A percentile compares a stretch with the other conserved stretches of the same genome.
These are phyloP conservation scores for Glaucidium brasilianum DNA, from an alignment of 2,113 vertebrate species.

Conservation along the genomic window DNA sequence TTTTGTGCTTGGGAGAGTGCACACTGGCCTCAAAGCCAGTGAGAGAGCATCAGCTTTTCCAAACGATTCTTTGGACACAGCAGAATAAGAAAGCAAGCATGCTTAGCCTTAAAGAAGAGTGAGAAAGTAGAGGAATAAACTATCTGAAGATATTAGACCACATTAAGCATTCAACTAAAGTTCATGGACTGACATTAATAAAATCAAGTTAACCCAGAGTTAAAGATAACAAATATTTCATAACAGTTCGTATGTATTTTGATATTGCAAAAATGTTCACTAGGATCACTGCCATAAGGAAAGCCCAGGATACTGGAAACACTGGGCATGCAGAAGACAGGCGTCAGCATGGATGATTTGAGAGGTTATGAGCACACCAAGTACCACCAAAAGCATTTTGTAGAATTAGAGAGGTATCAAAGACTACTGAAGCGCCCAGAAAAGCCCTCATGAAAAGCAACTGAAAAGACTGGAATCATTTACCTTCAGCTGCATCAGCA, in stretches of 20 bases:
- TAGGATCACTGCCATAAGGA: not conserved
- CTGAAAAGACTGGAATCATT: not conserved
- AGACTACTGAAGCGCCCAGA: not conserved
- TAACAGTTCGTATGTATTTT: not conserved
- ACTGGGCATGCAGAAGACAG: not conserved
- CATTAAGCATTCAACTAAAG: not conserved
- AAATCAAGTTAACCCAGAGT: slow-evolving; percentile 13
- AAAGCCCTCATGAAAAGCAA: not conserved
- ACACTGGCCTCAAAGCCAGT: not conserved
- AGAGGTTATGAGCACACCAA: not conserved
- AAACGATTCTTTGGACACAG: not conserved
- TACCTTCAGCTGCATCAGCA: not conserved
- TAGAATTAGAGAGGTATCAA: not conserved
- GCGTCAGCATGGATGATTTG: not conserved
- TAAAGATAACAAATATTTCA: not conserved
- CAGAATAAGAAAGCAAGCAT: not conserved
- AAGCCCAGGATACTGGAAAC: not conserved
- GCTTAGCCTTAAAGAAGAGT: not conserved
- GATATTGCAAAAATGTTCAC: not conserved
- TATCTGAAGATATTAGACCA: not conserved
- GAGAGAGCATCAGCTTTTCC: not conserved
- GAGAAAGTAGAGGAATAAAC: not conserved
- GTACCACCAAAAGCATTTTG: not conserved
- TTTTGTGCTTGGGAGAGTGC: not conserved
- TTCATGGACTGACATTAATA: not conserved